These are phyloP conservation scores for Amphipyra tragopoginis DNA, from an alignment of 2,888 invertebrate species.

Conservation along the genomic window DNA sequence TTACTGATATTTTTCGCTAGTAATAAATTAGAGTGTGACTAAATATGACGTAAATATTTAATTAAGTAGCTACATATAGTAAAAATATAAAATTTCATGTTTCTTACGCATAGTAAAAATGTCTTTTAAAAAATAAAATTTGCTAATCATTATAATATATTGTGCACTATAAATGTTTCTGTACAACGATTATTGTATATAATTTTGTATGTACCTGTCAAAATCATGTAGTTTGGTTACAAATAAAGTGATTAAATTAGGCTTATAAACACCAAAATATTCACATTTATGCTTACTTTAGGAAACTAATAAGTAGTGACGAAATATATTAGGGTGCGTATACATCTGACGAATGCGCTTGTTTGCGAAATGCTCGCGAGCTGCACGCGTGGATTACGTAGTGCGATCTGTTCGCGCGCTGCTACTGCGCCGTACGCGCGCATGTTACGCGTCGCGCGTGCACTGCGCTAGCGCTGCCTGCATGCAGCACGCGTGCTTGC, in stretches of 20 bases:
- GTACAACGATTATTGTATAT: not conserved
- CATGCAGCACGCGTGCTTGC: no score
- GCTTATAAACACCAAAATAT: not conserved
- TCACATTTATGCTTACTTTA: no score
- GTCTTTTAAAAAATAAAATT: conserved; percentile 19
- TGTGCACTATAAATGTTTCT: not conserved
- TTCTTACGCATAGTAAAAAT: not conserved
- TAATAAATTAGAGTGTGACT: not conserved
- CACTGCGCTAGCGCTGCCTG: no score
- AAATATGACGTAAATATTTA: conserved; percentile 1
- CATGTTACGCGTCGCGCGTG: no score
- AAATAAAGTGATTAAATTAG: not conserved
- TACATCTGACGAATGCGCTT: no score
- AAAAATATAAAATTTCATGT: not conserved
- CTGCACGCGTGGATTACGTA: no score
- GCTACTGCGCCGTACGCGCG: no score
- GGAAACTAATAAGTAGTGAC: no score
- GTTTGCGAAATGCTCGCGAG: no score
- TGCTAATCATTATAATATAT: not conserved
- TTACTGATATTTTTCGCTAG: not conserved
- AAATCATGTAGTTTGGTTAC: not conserved
- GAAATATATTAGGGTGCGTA: no score
- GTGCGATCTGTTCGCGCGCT: no score
- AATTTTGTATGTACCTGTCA: not conserved
- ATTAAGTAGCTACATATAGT: conserved; percentile 20